Evolutionary conservation across 2,797 vertebrate species (phyloP).

Genomic region (Tangara arthus): DNA sequence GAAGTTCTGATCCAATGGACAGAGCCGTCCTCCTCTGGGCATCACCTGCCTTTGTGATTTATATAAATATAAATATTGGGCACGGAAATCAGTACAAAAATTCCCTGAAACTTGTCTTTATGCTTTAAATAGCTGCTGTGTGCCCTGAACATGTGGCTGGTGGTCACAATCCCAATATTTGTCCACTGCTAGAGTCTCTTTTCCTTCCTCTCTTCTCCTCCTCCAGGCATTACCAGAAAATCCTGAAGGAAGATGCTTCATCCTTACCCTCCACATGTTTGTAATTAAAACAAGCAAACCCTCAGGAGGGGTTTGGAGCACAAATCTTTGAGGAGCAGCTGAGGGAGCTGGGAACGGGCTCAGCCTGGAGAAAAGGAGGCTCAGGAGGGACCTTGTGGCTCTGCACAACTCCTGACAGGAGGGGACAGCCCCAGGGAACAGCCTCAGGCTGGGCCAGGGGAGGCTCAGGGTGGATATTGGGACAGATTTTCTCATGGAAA

Average conservation of each 20-base stretch:
- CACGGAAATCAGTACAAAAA: too few relatives aligned
- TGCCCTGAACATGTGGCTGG: background rate
- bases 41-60: background rate
- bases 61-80: too few relatives aligned
- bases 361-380: background rate
- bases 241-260: background rate
- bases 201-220: background rate
- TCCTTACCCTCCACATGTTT: background rate
- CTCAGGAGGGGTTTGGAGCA: background rate
- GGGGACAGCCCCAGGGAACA: background rate
- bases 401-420: background rate
- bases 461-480: background rate
- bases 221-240: background rate
- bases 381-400: background rate
- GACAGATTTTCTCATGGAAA: background rate
- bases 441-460: background rate
- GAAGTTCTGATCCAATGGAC: background rate
- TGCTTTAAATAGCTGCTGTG: background rate
- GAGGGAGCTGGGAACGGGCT: background rate
- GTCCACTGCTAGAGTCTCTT: fast-evolving
- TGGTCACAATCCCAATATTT: background rate
- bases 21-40: background rate
- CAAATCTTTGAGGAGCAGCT: background rate
- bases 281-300: background rate
- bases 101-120: background rate